Conservation (phyloP, 2,797 vertebrate species). For the Psittacula echo region DNA sequence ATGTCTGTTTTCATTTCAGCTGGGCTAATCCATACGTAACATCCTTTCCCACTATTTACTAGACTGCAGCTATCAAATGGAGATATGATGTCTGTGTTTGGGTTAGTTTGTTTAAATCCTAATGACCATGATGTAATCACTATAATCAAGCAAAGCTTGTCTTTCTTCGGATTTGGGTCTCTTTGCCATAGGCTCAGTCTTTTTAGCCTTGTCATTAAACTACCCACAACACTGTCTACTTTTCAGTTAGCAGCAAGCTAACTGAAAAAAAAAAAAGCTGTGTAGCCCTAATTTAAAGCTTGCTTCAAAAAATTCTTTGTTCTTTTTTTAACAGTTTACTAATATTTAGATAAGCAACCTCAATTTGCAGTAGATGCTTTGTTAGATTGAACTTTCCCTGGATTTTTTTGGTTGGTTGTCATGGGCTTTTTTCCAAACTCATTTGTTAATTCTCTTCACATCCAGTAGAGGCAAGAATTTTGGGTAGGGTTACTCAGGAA, state of each 20-base stretch:
- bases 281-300: slow-evolving; percentile 66
- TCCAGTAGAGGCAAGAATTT: neutral
- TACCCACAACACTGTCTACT: slow-evolving; percentile 78
- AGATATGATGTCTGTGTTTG: slow-evolving; percentile 92
- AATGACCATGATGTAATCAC: slow-evolving; percentile 83
- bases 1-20: slow-evolving; percentile 88
- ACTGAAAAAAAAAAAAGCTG: neutral
- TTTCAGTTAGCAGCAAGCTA: slow-evolving; percentile 72
- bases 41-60: slow-evolving; percentile 84
- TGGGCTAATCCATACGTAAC: slow-evolving; percentile 83
- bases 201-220: slow-evolving; percentile 73
- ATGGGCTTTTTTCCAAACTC: neutral
- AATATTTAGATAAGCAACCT: slow-evolving; percentile 69
- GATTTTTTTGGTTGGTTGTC: neutral
- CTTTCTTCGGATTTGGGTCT: slow-evolving; percentile 77
- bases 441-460: neutral
- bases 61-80: slow-evolving; percentile 87
- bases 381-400: slow-evolving; percentile 6
- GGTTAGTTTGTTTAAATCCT: slow-evolving; percentile 80
- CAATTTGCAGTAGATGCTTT: slow-evolving; percentile 43
- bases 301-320: slow-evolving; percentile 51
- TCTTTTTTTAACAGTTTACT: slow-evolving; percentile 56
- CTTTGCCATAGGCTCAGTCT: slow-evolving; percentile 70
- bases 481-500: neutral
- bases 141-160: slow-evolving; percentile 80